These are phyloP conservation scores for Melopsittacus undulatus DNA, from an alignment of 2,797 vertebrate genomes.

Conservation along the genomic window DNA sequence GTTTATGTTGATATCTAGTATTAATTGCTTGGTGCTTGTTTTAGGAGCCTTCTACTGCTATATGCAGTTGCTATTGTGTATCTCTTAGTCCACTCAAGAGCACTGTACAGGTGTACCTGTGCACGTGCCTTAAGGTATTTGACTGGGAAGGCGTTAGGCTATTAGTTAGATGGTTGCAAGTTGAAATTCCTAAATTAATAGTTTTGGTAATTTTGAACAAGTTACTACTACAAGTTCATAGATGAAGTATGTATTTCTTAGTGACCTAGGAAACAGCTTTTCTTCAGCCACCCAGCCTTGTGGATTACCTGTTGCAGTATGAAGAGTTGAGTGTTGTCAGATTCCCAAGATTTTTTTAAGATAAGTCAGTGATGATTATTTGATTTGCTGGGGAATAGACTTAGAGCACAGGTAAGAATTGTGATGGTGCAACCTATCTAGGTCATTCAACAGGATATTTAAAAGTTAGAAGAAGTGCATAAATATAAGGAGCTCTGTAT, in stretches of 20 bases:
- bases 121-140: not conserved
- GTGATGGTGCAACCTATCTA: not conserved
- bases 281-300: not conserved
- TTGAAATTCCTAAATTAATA: not conserved
- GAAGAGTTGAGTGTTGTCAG: not conserved
- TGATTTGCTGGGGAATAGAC: not conserved
- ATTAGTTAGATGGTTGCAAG: not conserved
- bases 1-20: not conserved
- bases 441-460: not conserved
- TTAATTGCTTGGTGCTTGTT: not conserved
- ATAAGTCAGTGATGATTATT: not conserved
- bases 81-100: not conserved
- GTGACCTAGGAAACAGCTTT: not conserved
- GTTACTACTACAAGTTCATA: not conserved
- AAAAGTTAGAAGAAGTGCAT: not conserved
- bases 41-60: not conserved
- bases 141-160: not conserved
- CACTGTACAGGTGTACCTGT: not conserved
- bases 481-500: not conserved
- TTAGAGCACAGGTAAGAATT: not conserved
- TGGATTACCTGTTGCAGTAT: not conserved
- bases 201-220: not conserved
- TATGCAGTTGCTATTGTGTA: rapidly evolving
- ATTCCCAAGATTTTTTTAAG: not conserved
- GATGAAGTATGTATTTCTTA: not conserved